Base-by-base conservation (phyloP, 2,797 vertebrate species). In the Eupleurogrammus muticus region DNA sequence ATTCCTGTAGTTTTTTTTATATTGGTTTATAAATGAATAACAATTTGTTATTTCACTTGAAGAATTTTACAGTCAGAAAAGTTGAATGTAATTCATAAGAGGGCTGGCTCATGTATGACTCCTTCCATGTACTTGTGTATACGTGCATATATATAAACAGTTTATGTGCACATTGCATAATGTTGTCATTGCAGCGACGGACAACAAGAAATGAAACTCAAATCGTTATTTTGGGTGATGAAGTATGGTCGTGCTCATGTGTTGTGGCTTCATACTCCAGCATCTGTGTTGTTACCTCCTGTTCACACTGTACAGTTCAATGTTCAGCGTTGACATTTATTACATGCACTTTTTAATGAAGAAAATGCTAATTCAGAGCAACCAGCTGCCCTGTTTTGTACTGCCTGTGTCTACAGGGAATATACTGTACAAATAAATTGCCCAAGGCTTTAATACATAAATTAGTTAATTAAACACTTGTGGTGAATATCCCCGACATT, bases 331-430 rank as follows among this genome's bases (percentile, higher is more conserved):
- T 78, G 69, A 72, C 64, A 77, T 73, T 62, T 67, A 66, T 72
- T 69, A 34, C 24, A 47, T 44, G 11, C 3, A 24, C n/a, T 53
- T 69, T 77, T 77, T 60, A 74, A 86, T 80, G 47, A 80, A 68
- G 38, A 70, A 85, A 74, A 84, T 81, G 71, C 46, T 14, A 73
- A 86, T 83, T 72, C 16, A 49, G 17, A 67, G 50, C 6, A 70
- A 66, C 46, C 73, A 75, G 62, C 77, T 87, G 54, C 68, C 61
- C 44, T 38, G 17, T 1, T 74, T 73, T 71, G 47, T 59, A 51
- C n/a, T 5, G n/a, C 54, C 20, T 20, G 19, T 13, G 20, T 24
- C 63, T 47, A 70, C 38, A 42, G 60, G 66, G 69, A 66, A 66
- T 53, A 32, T 48, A 70, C 61, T 56, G 70, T 75, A 66, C 54